phyloP scores from a whole-genome alignment of 2,888 invertebrate genomes.

The Leucoptera coffeella region DNA sequence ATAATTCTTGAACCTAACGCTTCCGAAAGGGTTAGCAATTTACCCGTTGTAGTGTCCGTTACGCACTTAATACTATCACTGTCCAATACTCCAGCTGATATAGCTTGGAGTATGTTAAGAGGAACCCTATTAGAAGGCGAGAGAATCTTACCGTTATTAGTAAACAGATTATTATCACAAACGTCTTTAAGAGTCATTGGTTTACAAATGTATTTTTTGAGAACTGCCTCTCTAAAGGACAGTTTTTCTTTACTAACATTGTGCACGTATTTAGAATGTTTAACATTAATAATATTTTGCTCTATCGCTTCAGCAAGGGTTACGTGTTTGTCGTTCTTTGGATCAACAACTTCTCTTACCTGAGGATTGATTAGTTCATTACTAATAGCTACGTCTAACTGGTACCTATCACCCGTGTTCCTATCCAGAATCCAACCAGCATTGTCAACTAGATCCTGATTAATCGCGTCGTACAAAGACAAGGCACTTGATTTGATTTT shows the following conservation, averaged over 20 bases:
- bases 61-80: slow-evolving; percentile 78
- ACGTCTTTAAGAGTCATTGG: slow-evolving; percentile 91
- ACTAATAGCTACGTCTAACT: slow-evolving; percentile 75
- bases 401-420: slow-evolving; percentile 76
- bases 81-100: slow-evolving; percentile 83
- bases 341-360: slow-evolving; percentile 79
- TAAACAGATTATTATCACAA: slow-evolving; percentile 73
- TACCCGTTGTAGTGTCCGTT: slow-evolving; percentile 71
- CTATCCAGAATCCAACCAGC: slow-evolving; percentile 82
- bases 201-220: slow-evolving; percentile 73
- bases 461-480: slow-evolving; percentile 80
- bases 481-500: slow-evolving; percentile 75
- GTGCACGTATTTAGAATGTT: slow-evolving; percentile 77
- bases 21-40: slow-evolving; percentile 77
- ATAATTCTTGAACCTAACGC: slow-evolving; percentile 79
- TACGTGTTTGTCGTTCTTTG: slow-evolving; percentile 70
- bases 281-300: slow-evolving; percentile 71
- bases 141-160: slow-evolving; percentile 67
- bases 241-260: slow-evolving; percentile 68
- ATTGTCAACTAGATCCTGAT: slow-evolving; percentile 78
- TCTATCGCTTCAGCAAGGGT: slow-evolving; percentile 77
- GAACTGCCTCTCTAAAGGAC: slow-evolving; percentile 76
- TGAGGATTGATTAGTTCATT: slow-evolving; percentile 73
- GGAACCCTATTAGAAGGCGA: slow-evolving; percentile 75
- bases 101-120: slow-evolving; percentile 77